Percentiles rank a stretch among this genome's conserved stretches.
phyloP scores from a whole-genome alignment of 2,113 vertebrate genomes.

The Ranitomeya variabilis region DNA sequence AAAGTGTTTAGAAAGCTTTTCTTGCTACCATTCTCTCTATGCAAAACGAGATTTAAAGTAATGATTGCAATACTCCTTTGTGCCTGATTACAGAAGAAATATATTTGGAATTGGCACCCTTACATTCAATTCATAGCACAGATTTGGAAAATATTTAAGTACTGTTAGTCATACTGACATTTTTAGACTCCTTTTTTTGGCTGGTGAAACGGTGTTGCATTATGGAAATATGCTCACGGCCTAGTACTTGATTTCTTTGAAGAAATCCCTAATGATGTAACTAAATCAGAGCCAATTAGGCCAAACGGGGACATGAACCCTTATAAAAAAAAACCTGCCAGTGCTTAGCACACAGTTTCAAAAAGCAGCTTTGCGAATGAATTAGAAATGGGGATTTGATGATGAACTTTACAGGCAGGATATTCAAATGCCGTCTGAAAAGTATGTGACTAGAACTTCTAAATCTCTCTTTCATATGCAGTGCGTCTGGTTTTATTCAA shows the following conservation, averaged over 20 bases:
- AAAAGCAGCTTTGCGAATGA: slow-evolving; percentile 60
- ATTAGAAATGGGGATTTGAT: slow-evolving; percentile 55
- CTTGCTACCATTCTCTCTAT: neutral
- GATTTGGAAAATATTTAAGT: slow-evolving; percentile 48
- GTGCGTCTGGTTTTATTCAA: slow-evolving; percentile 30
- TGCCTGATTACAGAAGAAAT: slow-evolving; percentile 9
- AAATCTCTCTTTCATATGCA: slow-evolving; percentile 31
- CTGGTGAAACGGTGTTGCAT: slow-evolving; percentile 38
- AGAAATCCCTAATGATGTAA: slow-evolving; percentile 60
- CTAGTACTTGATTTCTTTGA: slow-evolving; percentile 57
- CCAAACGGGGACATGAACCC: slow-evolving; percentile 60
- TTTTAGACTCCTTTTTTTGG: slow-evolving; percentile 42
- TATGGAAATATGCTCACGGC: slow-evolving; percentile 57
- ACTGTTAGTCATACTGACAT: slow-evolving; percentile 21
- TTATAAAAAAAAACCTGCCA: slow-evolving; percentile 62
- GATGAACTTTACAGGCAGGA: slow-evolving; percentile 52
- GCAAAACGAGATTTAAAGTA: neutral
- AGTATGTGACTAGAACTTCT: slow-evolving; percentile 54
- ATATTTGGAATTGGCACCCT: slow-evolving; percentile 16
- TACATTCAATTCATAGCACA: slow-evolving; percentile 27
- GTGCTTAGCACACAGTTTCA: slow-evolving; percentile 59
- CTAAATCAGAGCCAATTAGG: slow-evolving; percentile 63
- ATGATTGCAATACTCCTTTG: slow-evolving; percentile 14
- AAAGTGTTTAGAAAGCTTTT: neutral
- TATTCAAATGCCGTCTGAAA: slow-evolving; percentile 53